Evolutionary conservation across 1,140 invertebrate species (phyloP), one percentile per base, ranked within the genome.

Genomic region (Hirudo medicinalis): DNA sequence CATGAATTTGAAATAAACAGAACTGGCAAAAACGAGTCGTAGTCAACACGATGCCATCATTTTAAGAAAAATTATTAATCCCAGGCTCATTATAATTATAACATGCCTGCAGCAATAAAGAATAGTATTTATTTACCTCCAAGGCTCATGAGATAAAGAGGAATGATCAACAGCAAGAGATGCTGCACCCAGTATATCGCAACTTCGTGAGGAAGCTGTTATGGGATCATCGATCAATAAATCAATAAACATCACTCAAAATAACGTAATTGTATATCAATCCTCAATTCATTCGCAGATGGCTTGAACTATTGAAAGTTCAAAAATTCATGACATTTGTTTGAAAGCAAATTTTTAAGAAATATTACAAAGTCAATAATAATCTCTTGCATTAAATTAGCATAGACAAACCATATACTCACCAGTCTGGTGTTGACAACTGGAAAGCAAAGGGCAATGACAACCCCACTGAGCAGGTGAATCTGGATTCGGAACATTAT

Each of bases 151-250:
- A 95, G 86, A 83, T 94, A 95, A 83, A 91, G 90, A 71, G 93
- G 92, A 81, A 94, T 90, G 53, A 94, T 86, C 79, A 93, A 86
- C 87, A 96, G 93, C 84, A 94, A 87, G 66, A 89, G 87, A 83
- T 95, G 92, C 80, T 95, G 92, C 79, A 94, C 88, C 86, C 90
- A 96, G 81, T 95, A 96, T 36, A 92, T 87, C 71, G 89, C 88
- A 76, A 89, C 89, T 83, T 96, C 92, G 80, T 91, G 90, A 73
- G 91, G 88, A 78, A 93, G 86, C 91, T 94, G 81, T 78, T 85
- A 85, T 72, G 75, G 20, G 6, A 8, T 27, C 20, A n/a, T n/a
- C 9, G 25, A n/a, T 36, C 36, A 68, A 68, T 22, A 68, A 63
- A 32, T 25, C 60, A 20, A 32, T 32, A 17, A 13, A 17, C 22